Evolutionary conservation across 2,113 vertebrate genomes (phyloP).

Genomic region (Coptodon bakossiorum): DNA sequence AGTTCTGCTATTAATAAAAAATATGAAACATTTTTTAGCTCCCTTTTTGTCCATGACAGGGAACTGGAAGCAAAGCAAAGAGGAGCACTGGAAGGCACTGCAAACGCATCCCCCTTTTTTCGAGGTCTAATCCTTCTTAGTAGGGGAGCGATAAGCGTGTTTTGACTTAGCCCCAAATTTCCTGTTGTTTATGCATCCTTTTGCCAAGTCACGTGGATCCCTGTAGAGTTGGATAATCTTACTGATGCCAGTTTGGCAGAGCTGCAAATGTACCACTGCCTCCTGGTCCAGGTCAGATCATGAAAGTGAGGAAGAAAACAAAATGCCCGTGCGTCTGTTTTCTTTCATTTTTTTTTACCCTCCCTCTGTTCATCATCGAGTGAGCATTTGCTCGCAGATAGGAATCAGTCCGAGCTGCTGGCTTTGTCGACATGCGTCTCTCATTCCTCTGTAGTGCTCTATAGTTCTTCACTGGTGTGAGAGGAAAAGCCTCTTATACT

Average conservation of each 20-base stretch:
- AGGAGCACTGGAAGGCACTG: slow-evolving; percentile 11
- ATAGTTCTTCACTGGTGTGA: neutral
- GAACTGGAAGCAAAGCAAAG: slow-evolving; percentile 4
- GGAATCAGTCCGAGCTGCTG: slow-evolving; percentile 24
- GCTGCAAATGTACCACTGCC: slow-evolving; percentile 8
- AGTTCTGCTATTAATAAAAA: neutral
- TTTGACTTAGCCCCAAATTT: slow-evolving; percentile 62
- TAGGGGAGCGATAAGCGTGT: slow-evolving; percentile 56
- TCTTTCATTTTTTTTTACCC: neutral
- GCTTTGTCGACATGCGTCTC: slow-evolving; percentile 18
- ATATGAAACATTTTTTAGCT: neutral
- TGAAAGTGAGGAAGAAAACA: slow-evolving; percentile 21
- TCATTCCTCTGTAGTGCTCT: neutral
- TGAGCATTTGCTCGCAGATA: slow-evolving; percentile 21
- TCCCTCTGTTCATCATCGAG: neutral
- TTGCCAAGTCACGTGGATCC: slow-evolving; percentile 60
- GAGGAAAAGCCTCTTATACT: slow-evolving; percentile 28
- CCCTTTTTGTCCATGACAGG: slow-evolving; percentile 3
- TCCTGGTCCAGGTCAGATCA: slow-evolving; percentile 43
- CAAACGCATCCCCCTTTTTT: slow-evolving; percentile 6
- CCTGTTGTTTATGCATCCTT: slow-evolving; percentile 55
- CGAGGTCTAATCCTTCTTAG: slow-evolving; percentile 62
- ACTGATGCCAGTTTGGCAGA: slow-evolving; percentile 48
- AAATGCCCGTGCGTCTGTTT: slow-evolving; percentile 22
- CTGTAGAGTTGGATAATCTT: slow-evolving; percentile 56